Evolutionary conservation across 2,797 vertebrate species (phyloP).

Genomic region (Dendrocincla fuliginosa): DNA sequence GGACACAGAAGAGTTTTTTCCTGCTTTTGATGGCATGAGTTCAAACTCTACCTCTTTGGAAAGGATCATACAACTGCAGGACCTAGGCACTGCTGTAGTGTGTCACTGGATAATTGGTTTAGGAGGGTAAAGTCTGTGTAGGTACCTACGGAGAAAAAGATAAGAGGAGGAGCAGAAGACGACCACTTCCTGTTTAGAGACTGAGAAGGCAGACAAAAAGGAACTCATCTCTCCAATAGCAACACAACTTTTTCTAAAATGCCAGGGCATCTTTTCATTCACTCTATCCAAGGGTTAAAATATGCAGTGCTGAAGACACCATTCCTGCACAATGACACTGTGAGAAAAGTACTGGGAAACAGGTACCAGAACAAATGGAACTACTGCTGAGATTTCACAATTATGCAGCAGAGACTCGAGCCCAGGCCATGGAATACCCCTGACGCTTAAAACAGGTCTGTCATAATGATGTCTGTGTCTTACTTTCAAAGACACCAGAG

Average conservation of each 20-base stretch:
- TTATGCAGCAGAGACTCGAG: not conserved
- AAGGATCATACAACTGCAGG: not conserved
- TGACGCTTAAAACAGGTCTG: not conserved
- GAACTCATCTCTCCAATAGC: not conserved
- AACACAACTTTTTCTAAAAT: not conserved
- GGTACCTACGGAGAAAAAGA: not conserved
- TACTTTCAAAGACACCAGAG: constrained; percentile 15
- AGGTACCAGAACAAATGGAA: not conserved
- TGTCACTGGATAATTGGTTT: not conserved
- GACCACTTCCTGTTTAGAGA: not conserved
- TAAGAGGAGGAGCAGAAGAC: not conserved
- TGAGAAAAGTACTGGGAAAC: not conserved
- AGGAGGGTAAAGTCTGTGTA: not conserved
- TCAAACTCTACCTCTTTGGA: not conserved
- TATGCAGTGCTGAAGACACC: not conserved
- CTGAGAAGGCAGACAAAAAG: not conserved
- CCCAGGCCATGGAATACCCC: not conserved
- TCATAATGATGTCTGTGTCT: not conserved
- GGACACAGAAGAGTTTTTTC: not conserved
- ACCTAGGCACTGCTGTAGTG: not conserved
- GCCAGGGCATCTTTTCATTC: not conserved
- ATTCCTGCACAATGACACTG: not conserved
- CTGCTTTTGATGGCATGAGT: not conserved
- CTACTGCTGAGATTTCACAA: constrained; percentile 7
- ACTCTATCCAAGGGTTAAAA: not conserved